phyloP scores from a whole-genome alignment of 1,140 invertebrate species.

The Anastrepha obliqua region DNA sequence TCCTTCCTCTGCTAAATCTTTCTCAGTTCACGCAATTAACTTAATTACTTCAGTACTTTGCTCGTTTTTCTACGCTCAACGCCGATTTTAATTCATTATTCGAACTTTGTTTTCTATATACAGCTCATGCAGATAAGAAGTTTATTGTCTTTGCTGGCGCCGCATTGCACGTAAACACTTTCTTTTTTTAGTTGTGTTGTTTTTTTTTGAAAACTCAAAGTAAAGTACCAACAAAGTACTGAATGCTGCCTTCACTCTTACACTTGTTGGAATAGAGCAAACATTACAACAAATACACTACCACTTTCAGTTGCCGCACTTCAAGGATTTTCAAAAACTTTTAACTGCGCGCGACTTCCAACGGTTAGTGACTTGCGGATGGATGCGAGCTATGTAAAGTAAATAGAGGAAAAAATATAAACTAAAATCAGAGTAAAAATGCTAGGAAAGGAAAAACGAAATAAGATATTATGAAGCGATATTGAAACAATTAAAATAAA shows the following conservation, averaged over 20 bases:
- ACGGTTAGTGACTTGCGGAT: neutral
- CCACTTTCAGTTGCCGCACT: neutral
- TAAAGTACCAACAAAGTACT: neutral
- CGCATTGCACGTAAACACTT: neutral
- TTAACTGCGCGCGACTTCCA: neutral
- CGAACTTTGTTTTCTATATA: neutral
- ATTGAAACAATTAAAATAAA: no score
- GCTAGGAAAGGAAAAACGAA: no score
- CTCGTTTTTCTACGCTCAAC: neutral
- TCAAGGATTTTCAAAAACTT: neutral
- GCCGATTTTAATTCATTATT: conserved; percentile 10
- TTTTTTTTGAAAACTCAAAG: neutral
- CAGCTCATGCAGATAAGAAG: neutral
- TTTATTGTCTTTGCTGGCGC: conserved; percentile 2
- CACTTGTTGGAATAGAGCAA: neutral
- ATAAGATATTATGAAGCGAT: no score
- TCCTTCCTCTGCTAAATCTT: neutral
- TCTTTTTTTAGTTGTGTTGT: neutral
- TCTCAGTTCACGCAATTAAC: neutral
- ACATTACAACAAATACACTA: neutral
- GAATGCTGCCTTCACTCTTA: neutral
- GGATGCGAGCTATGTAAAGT: no score
- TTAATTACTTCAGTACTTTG: conserved; percentile 15
- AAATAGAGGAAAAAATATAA: no score
- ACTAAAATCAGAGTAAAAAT: no score